phyloP scores from a whole-genome alignment of 1,140 invertebrate species.

The Trachymyrmex cornetzi region DNA sequence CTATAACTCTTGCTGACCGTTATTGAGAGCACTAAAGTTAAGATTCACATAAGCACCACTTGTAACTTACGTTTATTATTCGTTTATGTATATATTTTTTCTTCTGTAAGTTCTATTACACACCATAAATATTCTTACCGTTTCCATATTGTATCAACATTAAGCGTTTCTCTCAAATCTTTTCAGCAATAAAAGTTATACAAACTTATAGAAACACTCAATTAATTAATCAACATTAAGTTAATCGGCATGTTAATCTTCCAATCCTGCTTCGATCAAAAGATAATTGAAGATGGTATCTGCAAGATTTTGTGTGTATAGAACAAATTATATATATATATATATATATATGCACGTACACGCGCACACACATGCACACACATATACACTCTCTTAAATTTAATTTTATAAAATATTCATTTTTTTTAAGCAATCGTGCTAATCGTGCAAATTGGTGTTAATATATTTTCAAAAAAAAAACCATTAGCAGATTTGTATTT shows the following conservation, averaged over 20 bases:
- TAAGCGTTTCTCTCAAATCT: slow-evolving; percentile 20
- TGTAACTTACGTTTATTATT: slow-evolving; percentile 30
- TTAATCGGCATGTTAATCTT: slow-evolving; percentile 33
- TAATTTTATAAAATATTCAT: slow-evolving; percentile 33
- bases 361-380: too few species aligned
- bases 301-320: too few species aligned
- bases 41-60: slow-evolving; percentile 59
- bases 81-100: slow-evolving; percentile 12
- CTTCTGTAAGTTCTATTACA: slow-evolving; percentile 14
- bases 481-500: slow-evolving; percentile 5
- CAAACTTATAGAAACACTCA: slow-evolving; percentile 16
- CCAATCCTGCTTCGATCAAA: slow-evolving; percentile 29
- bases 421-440: slow-evolving; percentile 1
- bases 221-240: slow-evolving; percentile 16
- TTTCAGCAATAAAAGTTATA: slow-evolving; percentile 38
- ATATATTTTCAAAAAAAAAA: slow-evolving; percentile 25
- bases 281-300: slow-evolving; percentile 15
- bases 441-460: slow-evolving; percentile 50
- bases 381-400: slow-evolving; percentile 1
- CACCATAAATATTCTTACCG: slow-evolving; percentile 33
- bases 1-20: slow-evolving; percentile 29
- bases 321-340: too few species aligned
- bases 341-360: too few species aligned
- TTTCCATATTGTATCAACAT: slow-evolving; percentile 69
- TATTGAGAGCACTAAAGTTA: slow-evolving; percentile 53